Base-by-base conservation (phyloP, 2,113 vertebrate genomes). In the Castor canadensis region DNA sequence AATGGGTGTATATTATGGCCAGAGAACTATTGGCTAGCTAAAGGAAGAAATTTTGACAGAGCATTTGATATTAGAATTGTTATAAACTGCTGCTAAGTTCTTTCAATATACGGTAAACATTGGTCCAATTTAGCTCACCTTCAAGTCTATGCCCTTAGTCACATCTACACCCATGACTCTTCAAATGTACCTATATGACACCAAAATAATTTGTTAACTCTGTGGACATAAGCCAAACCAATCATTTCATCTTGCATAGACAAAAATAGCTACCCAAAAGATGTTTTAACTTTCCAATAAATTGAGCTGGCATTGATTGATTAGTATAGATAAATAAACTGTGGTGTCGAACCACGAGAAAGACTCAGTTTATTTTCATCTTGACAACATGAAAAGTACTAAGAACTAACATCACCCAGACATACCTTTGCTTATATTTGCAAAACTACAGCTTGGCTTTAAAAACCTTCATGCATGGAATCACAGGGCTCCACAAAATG, bases 341-440 rank as follows among this genome's bases (percentile, higher is more conserved):
- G 38, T 54, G 19, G n/a, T 64, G 81, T 75, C 47, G 43, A 96
- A 45, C 28, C 93, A 82, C 88, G 30, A 83, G 28, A 81, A 93
- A 90, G 10, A 73, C 45, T 89, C 45, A 28, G 49, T 95, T 84
- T 93, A 86, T 90, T 94, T 95, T 88, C 56, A 49, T 32, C 56
- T 69, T 32, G 71, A 90, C 47, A 89, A 80, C 52, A 93, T 26
- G 71, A 20, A 84, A 93, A 96, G 32, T 60, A 49, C 9, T 86
- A 92, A 91, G 49, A 91, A 6, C 35, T 49, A 24, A 13, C 77
- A 40, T 17, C 30, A 79, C 13, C 45, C 28, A 79, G 54, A 66
- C 22, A 52, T 45, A 69, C 9, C 80, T 85, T n/a, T 86, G 32
- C 66, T 91, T 77, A 40, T 45, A 62, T 40, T 73, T 67, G 17